Conservation (phyloP, 2,888 invertebrate genomes). For the Stramonita haemastoma region DNA sequence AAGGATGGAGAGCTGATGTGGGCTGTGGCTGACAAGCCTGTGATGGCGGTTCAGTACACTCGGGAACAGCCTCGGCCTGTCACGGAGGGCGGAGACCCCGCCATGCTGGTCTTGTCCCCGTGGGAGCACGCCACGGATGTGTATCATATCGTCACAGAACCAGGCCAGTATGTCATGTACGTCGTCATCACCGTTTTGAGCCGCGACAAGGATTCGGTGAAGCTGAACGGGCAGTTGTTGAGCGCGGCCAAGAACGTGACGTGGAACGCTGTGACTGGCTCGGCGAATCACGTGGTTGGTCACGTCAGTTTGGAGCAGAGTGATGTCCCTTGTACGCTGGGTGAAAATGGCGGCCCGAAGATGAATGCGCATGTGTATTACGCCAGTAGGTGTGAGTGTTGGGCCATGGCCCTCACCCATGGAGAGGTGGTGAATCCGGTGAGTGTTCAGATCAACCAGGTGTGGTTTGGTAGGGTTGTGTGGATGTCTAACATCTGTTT, state of each 20-base stretch:
- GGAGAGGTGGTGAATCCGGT: neutral
- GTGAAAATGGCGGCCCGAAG: neutral
- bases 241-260: neutral
- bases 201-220: neutral
- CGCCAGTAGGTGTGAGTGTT: slow-evolving; percentile 26
- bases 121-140: slow-evolving; percentile 18
- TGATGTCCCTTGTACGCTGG: slow-evolving; percentile 31
- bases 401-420: slow-evolving; percentile 29
- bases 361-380: slow-evolving; percentile 30
- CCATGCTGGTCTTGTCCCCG: slow-evolving; percentile 23
- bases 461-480: no score
- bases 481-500: no score
- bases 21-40: slow-evolving; percentile 29
- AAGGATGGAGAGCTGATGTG: neutral
- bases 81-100: slow-evolving; percentile 23
- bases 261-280: slow-evolving; percentile 20
- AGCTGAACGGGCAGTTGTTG: slow-evolving; percentile 17
- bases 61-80: neutral
- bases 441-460: neutral
- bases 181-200: neutral
- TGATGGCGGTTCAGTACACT: slow-evolving; percentile 34
- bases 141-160: slow-evolving; percentile 6
- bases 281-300: slow-evolving; percentile 20
- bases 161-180: neutral
- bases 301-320: neutral